Conservation (phyloP, 1,140 invertebrate species). For the Galleria mellonella region DNA sequence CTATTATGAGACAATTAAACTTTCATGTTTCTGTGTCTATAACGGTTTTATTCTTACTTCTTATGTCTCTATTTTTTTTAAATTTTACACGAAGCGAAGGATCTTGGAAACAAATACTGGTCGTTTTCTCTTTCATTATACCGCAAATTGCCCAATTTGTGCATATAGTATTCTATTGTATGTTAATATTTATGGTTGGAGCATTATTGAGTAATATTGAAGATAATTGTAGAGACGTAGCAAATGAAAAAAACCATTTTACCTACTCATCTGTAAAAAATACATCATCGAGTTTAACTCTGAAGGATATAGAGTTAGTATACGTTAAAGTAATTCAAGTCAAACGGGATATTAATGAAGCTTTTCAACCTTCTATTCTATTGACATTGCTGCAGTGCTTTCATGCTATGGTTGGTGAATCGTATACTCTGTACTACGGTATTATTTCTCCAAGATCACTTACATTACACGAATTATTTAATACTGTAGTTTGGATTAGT, state of each 20-base stretch:
- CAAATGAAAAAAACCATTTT: conserved; percentile 7
- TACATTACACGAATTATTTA: conserved; percentile 29
- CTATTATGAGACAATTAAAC: not conserved
- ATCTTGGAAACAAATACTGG: conserved; percentile 38
- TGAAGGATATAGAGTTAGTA: conserved; percentile 33
- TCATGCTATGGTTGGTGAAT: conserved; percentile 45
- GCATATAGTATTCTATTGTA: conserved; percentile 30
- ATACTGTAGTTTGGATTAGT: conserved; percentile 43
- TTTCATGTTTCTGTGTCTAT: not conserved
- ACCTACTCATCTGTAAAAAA: conserved; percentile 15
- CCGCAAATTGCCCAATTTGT: conserved; percentile 45
- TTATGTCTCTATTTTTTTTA: not conserved
- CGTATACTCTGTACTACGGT: conserved; percentile 46
- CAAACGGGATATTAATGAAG: conserved; percentile 36
- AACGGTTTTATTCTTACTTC: not conserved
- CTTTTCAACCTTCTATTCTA: conserved; percentile 44
- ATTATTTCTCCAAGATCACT: conserved; percentile 18
- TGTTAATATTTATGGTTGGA: conserved; percentile 29
- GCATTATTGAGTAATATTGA: conserved; percentile 31
- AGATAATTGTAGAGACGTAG: conserved; percentile 17
- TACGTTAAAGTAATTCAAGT: conserved; percentile 39
- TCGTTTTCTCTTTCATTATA: conserved; percentile 35
- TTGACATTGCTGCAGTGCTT: conserved; percentile 41
- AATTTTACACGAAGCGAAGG: conserved; percentile 32
- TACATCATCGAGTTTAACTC: conserved; percentile 13